Percentiles rank a stretch among this genome's conserved stretches.
Conservation (phyloP, 2,797 vertebrate species). For the Euthynnus affinis region DNA sequence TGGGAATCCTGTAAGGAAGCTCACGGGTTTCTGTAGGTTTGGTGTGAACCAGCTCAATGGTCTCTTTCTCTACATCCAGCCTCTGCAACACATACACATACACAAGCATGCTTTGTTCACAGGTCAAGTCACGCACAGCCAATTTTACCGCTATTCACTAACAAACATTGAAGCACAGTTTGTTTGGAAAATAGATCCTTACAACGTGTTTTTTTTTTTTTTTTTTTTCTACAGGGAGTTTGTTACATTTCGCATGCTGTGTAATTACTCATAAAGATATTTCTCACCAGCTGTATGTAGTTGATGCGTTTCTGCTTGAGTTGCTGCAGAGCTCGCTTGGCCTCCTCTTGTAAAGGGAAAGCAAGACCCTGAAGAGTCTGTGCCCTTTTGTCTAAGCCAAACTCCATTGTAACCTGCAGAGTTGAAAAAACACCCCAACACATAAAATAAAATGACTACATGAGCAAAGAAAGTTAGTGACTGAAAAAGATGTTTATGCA, state of each 20-base stretch:
- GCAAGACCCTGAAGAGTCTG: constrained; percentile 95
- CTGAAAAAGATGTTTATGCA: neutral
- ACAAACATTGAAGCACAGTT: constrained; percentile 1
- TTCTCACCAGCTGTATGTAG: constrained; percentile 96
- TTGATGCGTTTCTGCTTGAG: constrained; percentile 94
- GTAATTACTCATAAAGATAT: neutral
- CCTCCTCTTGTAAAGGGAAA: constrained; percentile 94
- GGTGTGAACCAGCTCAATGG: constrained; percentile 95
- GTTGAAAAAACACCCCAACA: neutral
- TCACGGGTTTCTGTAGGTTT: constrained; percentile 92
- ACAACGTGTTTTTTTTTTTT: neutral
- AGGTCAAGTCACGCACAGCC: constrained; percentile 11
- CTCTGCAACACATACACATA: constrained; percentile 70
- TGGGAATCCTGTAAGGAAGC: constrained; percentile 93
- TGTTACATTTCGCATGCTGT: neutral
- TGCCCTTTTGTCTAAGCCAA: constrained; percentile 95
- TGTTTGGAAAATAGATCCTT: neutral
- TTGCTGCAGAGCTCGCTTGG: constrained; percentile 92
- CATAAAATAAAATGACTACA: neutral
- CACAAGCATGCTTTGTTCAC: constrained; percentile 38
- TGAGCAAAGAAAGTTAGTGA: neutral
- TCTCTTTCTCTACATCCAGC: constrained; percentile 95
- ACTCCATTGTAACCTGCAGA: constrained; percentile 93
- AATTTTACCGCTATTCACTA: constrained; percentile 3
- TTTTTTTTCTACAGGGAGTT: neutral